These are phyloP conservation scores for Acronicta alni DNA, from an alignment of 2,888 invertebrate genomes.

Conservation along the genomic window DNA sequence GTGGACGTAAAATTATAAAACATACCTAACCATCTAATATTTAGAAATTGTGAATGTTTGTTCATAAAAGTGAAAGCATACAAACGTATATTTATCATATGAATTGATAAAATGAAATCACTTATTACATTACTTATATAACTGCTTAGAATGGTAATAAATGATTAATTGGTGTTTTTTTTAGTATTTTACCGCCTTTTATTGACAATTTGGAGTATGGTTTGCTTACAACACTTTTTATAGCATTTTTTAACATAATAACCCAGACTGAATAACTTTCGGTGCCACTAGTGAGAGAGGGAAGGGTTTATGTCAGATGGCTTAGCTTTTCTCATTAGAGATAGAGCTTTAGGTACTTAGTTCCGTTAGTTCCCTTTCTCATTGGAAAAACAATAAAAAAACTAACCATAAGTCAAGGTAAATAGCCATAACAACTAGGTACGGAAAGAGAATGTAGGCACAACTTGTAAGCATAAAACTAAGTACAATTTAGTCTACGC, in stretches of 20 bases:
- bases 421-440: too few relatives aligned
- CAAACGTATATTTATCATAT: conserved; percentile 49
- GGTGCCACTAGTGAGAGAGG: too few relatives aligned
- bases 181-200: conserved; percentile 30
- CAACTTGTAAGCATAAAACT: too few relatives aligned
- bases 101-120: conserved; percentile 43
- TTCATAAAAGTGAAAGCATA: conserved; percentile 66
- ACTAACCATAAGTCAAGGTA: too few relatives aligned
- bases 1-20: conserved; percentile 45
- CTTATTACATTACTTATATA: conserved; percentile 43
- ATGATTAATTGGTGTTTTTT: conserved; percentile 33
- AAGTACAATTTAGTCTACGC: too few relatives aligned
- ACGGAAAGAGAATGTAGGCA: conserved; percentile 7
- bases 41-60: conserved; percentile 64
- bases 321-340: too few relatives aligned
- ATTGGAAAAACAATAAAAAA: too few relatives aligned
- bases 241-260: conserved; percentile 15
- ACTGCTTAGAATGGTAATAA: conserved; percentile 25
- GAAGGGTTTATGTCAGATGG: too few relatives aligned
- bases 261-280: conserved; percentile 17
- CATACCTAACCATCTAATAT: conserved; percentile 31
- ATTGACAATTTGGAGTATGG: conserved; percentile 26
- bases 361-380: too few relatives aligned
- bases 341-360: too few relatives aligned
- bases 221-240: conserved; percentile 26